Conservation (phyloP, 2,797 vertebrate genomes). For the Centropyge bicolor region DNA sequence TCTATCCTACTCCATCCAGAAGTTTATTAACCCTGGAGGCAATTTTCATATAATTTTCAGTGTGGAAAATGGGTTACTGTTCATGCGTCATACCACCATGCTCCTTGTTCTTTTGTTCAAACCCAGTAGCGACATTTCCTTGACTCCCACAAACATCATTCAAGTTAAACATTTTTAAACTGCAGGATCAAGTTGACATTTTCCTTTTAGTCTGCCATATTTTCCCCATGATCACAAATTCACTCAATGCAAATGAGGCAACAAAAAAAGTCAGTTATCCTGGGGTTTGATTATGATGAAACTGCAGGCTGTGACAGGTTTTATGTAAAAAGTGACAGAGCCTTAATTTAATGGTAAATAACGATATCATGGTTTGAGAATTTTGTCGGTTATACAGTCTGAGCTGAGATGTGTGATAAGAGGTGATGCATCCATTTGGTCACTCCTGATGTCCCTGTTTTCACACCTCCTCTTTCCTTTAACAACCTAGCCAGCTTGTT, state of each 20-base stretch:
- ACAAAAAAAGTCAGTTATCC: not conserved
- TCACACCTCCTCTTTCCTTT: slow-evolving; percentile 36
- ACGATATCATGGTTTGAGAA: not conserved
- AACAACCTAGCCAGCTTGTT: slow-evolving; percentile 28
- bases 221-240: not conserved
- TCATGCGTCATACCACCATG: not conserved
- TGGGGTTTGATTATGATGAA: not conserved
- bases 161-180: slow-evolving; percentile 3
- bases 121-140: slow-evolving; percentile 1
- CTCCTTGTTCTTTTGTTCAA: not conserved
- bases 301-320: slow-evolving; percentile 11
- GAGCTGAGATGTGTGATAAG: slow-evolving; percentile 36
- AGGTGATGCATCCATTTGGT: slow-evolving; percentile 33
- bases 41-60: slow-evolving; percentile 17
- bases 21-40: slow-evolving; percentile 17
- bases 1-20: not conserved
- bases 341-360: slow-evolving; percentile 9
- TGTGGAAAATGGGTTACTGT: slow-evolving; percentile 13
- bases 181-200: not conserved
- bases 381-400: slow-evolving; percentile 1
- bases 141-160: not conserved
- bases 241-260: not conserved
- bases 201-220: not conserved
- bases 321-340: not conserved
- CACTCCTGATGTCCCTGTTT: slow-evolving; percentile 40